Evolutionary conservation across 2,113 vertebrate genomes (phyloP), one percentile per base, ranked within the genome.

Genomic region (Ptilorrhoa leucosticta): DNA sequence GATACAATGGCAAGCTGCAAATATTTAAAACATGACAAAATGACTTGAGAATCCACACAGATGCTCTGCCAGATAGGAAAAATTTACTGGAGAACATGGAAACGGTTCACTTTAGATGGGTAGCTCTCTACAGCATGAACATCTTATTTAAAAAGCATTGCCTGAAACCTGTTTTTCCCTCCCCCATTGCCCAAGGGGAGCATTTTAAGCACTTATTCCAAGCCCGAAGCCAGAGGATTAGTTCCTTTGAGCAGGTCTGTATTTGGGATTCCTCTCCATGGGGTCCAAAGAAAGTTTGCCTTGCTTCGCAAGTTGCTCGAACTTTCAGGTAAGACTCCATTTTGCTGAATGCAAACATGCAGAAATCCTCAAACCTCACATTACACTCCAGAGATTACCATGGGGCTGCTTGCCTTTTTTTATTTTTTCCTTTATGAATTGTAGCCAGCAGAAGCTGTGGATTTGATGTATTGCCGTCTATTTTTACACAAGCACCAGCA

Each of bases 381-480:
- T 93, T 63, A 96, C 83, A 95, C 96, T 98, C 97, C 97, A 97
- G 97, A 97, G 97, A 97, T 97, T 92, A 97, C 81, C 83, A 94
- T 82, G 78, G 95, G 94, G 96, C 92, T 54, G 97, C 95, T 96
- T 82, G 96, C 77, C 70, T 91, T 94, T 87, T 57, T 79, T 70
- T 56, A 28, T 33, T 35, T 7, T 21, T 65, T 35, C 66, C 87
- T 95, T 83, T 94, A 98, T 97, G 98, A 98, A 98, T 93, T 96
- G 97, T 96, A 97, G 97, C 97, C 98, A 97, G 97, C 97, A 96
- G 94, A 98, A 97, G 96, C 98, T 97, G 97, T 97, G 97, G 97
- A 97, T 98, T 97, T 98, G 98, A 98, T 98, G 98, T 98, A 98
- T 98, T 96, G 97, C 98, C 96, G 47, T 98, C 98, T 98, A 98